These are phyloP conservation scores for Cryptocephalus primarius DNA, from an alignment of 2,888 invertebrate genomes.

Conservation along the genomic window DNA sequence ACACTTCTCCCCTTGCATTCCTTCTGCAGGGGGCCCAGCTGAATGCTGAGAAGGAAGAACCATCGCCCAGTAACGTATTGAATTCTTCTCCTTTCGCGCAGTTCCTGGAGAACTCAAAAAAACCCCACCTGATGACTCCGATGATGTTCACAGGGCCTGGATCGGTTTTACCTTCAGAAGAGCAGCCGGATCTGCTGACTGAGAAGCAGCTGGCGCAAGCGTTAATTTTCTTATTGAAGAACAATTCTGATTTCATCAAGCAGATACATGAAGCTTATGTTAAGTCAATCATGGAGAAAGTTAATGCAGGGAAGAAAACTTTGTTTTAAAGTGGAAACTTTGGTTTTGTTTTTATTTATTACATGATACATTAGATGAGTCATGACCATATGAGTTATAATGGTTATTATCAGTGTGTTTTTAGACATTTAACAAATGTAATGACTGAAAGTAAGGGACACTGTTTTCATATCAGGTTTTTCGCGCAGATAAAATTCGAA, in stretches of 20 bases:
- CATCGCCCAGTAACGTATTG: conserved; percentile 8
- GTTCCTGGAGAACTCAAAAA: conserved; percentile 42
- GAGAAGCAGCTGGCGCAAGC: conserved; percentile 84
- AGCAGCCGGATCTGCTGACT: conserved; percentile 58
- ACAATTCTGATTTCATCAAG: conserved; percentile 78
- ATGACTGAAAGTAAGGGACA: too few species aligned
- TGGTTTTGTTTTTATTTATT: too few species aligned
- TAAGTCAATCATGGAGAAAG: conserved; percentile 63
- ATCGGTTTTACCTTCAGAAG: conserved; percentile 12
- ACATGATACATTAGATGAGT: too few species aligned
- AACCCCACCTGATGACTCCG: conserved; percentile 74
- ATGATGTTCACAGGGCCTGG: conserved; percentile 54
- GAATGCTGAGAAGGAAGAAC: conserved; percentile 13
- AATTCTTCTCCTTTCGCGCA: conserved; percentile 45
- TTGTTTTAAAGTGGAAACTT: too few species aligned
- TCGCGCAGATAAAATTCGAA: too few species aligned
- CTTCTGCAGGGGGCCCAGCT: conserved; percentile 21
- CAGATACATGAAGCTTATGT: conserved; percentile 89
- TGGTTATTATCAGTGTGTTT: too few species aligned
- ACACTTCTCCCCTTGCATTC: conserved; percentile 22
- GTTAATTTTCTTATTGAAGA: conserved; percentile 74
- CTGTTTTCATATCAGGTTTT: too few species aligned
- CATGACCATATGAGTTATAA: too few species aligned
- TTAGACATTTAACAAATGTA: too few species aligned
- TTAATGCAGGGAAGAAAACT: conserved; percentile 10